These are phyloP conservation scores for Ursus arctos DNA, from an alignment of 2,113 vertebrate species.

Conservation along the genomic window DNA sequence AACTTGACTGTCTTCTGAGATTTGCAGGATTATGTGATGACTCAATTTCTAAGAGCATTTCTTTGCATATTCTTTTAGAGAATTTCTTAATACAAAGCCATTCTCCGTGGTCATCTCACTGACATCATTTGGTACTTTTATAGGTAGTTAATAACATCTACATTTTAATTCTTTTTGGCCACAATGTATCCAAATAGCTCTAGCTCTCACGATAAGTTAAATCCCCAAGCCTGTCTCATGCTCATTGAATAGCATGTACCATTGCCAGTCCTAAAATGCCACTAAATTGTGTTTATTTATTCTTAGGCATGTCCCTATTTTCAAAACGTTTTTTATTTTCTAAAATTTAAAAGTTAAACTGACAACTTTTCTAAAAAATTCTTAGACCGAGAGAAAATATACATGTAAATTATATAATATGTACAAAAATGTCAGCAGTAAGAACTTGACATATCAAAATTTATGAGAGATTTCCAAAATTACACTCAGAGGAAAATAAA, in stretches of 20 bases:
- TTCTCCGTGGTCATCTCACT: neutral
- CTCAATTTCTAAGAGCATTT: neutral
- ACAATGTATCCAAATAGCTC: neutral
- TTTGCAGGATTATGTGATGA: neutral
- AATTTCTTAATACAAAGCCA: neutral
- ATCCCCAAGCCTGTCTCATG: neutral
- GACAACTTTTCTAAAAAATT: constrained; percentile 26
- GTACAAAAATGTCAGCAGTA: neutral
- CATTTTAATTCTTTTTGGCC: neutral
- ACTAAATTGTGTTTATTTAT: constrained; percentile 20
- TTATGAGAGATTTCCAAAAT: neutral
- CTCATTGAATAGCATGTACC: neutral
- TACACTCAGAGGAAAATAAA: neutral
- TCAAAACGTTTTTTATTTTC: neutral
- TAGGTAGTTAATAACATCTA: neutral
- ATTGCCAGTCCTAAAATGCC: neutral
- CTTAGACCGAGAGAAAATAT: neutral
- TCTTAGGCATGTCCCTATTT: neutral
- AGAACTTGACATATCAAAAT: neutral
- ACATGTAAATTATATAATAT: neutral
- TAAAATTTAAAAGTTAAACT: neutral
- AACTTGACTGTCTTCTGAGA: neutral
- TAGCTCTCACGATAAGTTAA: neutral
- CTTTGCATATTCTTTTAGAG: neutral
- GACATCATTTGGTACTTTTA: neutral